A percentile compares a stretch with the other conserved stretches of the same genome.
phyloP scores from a whole-genome alignment of 2,888 invertebrate species.

The Mythimna pallens region DNA sequence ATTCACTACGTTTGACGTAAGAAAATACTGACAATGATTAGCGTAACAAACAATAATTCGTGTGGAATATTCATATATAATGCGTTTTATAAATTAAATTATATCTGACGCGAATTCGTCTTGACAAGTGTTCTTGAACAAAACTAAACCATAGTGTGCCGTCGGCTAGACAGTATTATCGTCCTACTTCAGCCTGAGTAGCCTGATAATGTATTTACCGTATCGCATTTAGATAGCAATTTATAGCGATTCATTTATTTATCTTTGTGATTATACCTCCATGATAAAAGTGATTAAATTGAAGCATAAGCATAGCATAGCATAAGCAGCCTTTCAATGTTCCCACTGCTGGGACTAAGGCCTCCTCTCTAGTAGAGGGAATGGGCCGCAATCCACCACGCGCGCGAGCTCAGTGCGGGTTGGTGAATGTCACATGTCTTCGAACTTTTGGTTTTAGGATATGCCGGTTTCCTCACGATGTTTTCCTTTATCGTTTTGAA shows the following conservation, averaged over 20 bases:
- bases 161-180: slow-evolving; percentile 65
- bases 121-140: slow-evolving; percentile 30
- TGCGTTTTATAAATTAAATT: slow-evolving; percentile 1
- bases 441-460: too few relatives aligned
- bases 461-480: too few relatives aligned
- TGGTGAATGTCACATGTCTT: too few relatives aligned
- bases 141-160: slow-evolving; percentile 59
- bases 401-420: too few relatives aligned
- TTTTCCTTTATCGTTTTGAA: too few relatives aligned
- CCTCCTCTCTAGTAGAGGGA: too few relatives aligned
- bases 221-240: slow-evolving; percentile 71
- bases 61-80: slow-evolving; percentile 33
- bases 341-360: too few relatives aligned
- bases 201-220: slow-evolving; percentile 70
- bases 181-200: slow-evolving; percentile 72
- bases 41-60: slow-evolving; percentile 17
- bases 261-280: slow-evolving; percentile 40
- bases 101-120: background rate
- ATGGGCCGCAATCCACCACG: too few relatives aligned
- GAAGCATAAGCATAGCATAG: background rate
- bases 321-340: too few relatives aligned
- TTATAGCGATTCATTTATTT: slow-evolving; percentile 59
- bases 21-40: slow-evolving; percentile 23
- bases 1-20: slow-evolving; percentile 54
- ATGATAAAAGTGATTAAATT: slow-evolving; percentile 40